Conservation (phyloP, 2,888 invertebrate species). For the Ceraclea dissimilis region DNA sequence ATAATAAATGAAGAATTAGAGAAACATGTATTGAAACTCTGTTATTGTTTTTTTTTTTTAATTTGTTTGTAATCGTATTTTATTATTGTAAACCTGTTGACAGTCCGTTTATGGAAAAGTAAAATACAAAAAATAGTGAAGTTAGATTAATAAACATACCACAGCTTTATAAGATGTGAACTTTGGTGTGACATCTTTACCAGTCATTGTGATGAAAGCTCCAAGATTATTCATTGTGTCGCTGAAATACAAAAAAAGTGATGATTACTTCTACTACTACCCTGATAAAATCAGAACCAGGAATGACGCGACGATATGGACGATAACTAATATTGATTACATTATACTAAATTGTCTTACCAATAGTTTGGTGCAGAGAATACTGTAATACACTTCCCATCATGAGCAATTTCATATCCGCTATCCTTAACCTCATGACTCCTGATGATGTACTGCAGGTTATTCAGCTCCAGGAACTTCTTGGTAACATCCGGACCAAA, state of each 20-base stretch:
- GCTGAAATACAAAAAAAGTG: conserved; percentile 48
- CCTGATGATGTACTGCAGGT: conserved; percentile 87
- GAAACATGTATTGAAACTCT: background rate
- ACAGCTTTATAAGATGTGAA: conserved; percentile 92
- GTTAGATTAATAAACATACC: conserved; percentile 56
- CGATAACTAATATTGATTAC: too few species aligned
- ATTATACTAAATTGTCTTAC: too few species aligned
- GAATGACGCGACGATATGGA: too few species aligned
- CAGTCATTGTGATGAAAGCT: conserved; percentile 92
- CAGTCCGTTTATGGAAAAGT: too few species aligned
- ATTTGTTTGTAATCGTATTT: too few species aligned
- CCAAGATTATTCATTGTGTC: conserved; percentile 99
- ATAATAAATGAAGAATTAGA: background rate
- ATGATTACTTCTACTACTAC: background rate
- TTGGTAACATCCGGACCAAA: conserved; percentile 97
- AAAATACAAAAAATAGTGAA: too few species aligned
- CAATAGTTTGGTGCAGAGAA: conserved; percentile 99
- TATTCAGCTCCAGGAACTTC: conserved; percentile 75
- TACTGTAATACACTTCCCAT: conserved; percentile 95
- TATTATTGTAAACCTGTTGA: too few species aligned
- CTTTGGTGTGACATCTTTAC: conserved; percentile 83
- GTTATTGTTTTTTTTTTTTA: too few species aligned
- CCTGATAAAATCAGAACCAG: background rate
- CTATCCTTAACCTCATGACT: conserved; percentile 97
- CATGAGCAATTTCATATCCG: conserved; percentile 92